Evolutionary conservation across 1,140 invertebrate species (phyloP).

Genomic region (Ylistrum balloti): DNA sequence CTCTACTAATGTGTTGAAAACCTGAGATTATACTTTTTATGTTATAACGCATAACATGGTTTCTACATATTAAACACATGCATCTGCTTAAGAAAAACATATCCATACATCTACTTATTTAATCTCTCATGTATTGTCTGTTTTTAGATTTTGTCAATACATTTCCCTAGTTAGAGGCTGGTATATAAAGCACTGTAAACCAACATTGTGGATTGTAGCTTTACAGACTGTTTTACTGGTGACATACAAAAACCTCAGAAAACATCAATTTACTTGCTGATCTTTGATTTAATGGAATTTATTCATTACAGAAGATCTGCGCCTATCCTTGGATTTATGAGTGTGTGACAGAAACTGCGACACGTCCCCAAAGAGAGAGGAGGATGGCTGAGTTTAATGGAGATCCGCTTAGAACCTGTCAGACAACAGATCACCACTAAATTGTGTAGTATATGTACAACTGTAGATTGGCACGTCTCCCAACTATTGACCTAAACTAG

Average conservation of each 20-base stretch:
- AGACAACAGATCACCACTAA: constrained; percentile 25
- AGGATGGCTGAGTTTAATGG: neutral
- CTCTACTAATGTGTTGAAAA: too few species aligned
- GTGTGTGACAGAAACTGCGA: constrained; percentile 14
- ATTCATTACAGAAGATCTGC: constrained; percentile 1
- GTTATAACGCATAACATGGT: too few species aligned
- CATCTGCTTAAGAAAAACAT: too few species aligned
- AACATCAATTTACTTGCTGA: constrained; percentile 13
- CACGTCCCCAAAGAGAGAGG: neutral
- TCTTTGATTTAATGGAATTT: neutral
- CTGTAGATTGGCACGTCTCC: constrained; percentile 6
- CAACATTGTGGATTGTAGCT: too few species aligned
- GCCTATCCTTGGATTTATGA: neutral
- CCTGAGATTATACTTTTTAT: too few species aligned
- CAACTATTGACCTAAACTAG: neutral
- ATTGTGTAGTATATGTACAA: neutral
- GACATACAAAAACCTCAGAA: neutral
- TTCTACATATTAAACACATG: too few species aligned
- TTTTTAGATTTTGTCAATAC: too few species aligned
- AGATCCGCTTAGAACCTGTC: neutral
- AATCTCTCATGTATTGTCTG: too few species aligned
- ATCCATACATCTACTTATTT: too few species aligned
- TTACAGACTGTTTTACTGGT: neutral
- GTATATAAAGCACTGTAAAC: too few species aligned
- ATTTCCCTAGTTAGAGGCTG: too few species aligned